Percentiles rank a stretch among this genome's conserved stretches.
These are phyloP conservation scores for Cynopterus brachyotis DNA, from an alignment of 2,113 vertebrate genomes.

Conservation along the genomic window DNA sequence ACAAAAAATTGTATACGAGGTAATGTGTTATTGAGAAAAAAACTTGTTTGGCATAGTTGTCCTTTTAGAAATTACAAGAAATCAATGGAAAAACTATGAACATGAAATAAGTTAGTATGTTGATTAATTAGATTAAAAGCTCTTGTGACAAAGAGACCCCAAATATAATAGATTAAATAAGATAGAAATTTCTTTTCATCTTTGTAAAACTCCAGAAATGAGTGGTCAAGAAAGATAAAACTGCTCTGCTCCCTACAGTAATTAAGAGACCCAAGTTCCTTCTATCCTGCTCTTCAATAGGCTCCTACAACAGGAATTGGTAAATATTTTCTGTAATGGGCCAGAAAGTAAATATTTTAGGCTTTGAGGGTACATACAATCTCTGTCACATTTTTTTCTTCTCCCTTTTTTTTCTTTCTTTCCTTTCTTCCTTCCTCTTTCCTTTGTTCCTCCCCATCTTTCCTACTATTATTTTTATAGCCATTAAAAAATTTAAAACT, in stretches of 20 bases:
- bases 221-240: not conserved
- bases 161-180: not conserved
- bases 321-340: not conserved
- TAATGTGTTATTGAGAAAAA: not conserved
- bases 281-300: not conserved
- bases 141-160: not conserved
- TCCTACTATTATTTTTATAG: not conserved
- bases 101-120: not conserved
- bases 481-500: not conserved
- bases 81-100: not conserved
- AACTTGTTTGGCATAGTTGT: not conserved
- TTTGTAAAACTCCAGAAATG: not conserved
- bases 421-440: rapidly evolving
- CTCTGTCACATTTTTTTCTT: not conserved
- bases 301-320: not conserved
- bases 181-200: not conserved
- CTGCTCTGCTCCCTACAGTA: not conserved
- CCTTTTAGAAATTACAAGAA: not conserved
- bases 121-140: not conserved
- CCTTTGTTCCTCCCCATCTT: too few species aligned
- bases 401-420: not conserved
- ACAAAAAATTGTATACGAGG: not conserved
- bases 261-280: not conserved
- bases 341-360: not conserved
- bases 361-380: not conserved